phyloP scores from a whole-genome alignment of 2,113 vertebrate species.

The Equus quagga region DNA sequence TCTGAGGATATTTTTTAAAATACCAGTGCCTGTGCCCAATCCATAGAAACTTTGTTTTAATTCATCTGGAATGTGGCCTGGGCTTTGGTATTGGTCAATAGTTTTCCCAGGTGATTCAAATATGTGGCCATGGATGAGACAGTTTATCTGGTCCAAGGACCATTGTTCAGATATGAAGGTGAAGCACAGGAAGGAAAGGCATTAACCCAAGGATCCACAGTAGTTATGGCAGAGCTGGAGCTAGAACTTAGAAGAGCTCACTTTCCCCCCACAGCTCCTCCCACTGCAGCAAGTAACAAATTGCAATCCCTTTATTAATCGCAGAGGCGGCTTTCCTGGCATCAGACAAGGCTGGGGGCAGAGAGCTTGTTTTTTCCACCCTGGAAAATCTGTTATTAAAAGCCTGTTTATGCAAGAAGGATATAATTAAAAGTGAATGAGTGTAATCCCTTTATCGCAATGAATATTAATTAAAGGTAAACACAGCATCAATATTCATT shows the following conservation, averaged over 20 bases:
- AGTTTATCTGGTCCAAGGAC: neutral
- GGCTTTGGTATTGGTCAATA: neutral
- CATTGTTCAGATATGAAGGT: neutral
- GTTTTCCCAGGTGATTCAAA: neutral
- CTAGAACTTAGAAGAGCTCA: neutral
- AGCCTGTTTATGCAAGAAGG: conserved; percentile 82
- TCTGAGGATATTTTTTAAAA: neutral
- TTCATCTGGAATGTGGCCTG: neutral
- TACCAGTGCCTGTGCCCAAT: neutral
- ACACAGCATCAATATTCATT: conserved; percentile 87
- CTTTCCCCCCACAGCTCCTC: neutral
- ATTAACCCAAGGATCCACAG: neutral
- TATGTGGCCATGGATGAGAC: neutral
- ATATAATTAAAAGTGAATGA: conserved; percentile 87
- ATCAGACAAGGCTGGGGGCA: conserved; percentile 37
- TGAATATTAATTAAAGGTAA: conserved; percentile 89
- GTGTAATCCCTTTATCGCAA: conserved; percentile 82
- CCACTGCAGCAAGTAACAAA: neutral
- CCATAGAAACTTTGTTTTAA: neutral
- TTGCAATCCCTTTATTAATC: neutral
- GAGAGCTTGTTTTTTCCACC: conserved; percentile 68
- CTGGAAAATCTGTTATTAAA: conserved; percentile 83
- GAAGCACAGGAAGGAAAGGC: neutral
- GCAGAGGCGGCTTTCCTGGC: neutral
- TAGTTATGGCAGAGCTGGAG: neutral